Conservation (phyloP, 1,140 invertebrate genomes). For the Anoplophora glabripennis region DNA sequence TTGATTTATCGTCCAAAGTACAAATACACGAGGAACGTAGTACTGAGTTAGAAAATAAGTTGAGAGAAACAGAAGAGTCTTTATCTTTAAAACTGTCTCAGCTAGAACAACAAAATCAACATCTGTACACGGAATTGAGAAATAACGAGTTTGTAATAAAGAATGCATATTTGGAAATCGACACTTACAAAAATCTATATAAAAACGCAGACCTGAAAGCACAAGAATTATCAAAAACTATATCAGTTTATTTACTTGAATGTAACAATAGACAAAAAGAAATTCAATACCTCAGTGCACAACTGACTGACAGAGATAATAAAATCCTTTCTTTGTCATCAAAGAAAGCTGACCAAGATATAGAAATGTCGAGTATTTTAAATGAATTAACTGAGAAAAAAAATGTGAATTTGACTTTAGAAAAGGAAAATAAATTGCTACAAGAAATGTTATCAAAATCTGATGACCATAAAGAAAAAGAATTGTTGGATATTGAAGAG, state of each 20-base stretch:
- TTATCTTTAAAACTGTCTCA: conserved; percentile 4
- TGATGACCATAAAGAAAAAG: conserved; percentile 6
- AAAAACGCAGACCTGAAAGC: too few relatives aligned
- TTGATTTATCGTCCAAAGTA: too few relatives aligned
- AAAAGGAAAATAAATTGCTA: conserved; percentile 1
- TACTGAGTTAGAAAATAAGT: too few relatives aligned
- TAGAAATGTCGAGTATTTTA: conserved; percentile 7
- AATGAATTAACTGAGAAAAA: conserved; percentile 11
- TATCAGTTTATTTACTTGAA: too few relatives aligned
- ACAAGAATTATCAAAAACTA: too few relatives aligned
- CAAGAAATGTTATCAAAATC: conserved; percentile 3
- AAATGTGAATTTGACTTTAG: not conserved
- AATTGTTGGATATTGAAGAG: conserved; percentile 6
- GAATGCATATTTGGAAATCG: too few relatives aligned
- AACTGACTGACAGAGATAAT: not conserved
- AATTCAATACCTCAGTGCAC: too few relatives aligned
- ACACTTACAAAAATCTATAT: too few relatives aligned
- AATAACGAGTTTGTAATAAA: too few relatives aligned
- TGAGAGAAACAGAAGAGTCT: too few relatives aligned
- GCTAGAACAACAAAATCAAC: conserved; percentile 1
- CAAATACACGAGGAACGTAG: too few relatives aligned
- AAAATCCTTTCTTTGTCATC: not conserved
- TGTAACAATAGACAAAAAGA: too few relatives aligned
- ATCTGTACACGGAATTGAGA: not conserved
- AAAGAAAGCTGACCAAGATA: not conserved